Evolutionary conservation across 2,888 invertebrate species (phyloP).

Genomic region (Troides oblongomaculatus): DNA sequence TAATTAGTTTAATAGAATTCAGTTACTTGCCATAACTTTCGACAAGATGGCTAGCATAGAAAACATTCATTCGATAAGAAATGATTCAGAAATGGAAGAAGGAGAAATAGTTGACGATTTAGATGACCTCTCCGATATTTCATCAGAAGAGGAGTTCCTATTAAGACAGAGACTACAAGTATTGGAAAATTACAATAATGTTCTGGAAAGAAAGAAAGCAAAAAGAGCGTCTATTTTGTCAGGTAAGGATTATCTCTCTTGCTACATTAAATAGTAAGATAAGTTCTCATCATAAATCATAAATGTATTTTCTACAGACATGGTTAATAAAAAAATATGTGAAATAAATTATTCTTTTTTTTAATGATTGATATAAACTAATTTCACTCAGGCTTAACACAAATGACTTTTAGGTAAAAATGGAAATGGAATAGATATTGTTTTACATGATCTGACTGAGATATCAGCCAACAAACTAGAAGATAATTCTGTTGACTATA

Average conservation of each 20-base stretch:
- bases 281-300: background rate
- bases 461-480: conserved; percentile 60
- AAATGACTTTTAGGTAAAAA: conserved; percentile 45
- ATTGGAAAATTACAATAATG: conserved; percentile 73
- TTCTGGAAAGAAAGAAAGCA: conserved; percentile 72
- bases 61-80: conserved; percentile 47
- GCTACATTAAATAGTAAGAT: background rate
- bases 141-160: conserved; percentile 72
- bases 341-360: no score
- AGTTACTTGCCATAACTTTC: conserved; percentile 5
- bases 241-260: conserved; percentile 44
- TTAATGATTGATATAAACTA: background rate
- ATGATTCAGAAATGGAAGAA: conserved; percentile 73
- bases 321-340: no score
- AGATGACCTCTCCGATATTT: conserved; percentile 71
- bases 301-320: no score
- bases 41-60: conserved; percentile 55
- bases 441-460: conserved; percentile 54
- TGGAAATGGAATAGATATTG: conserved; percentile 41
- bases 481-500: conserved; percentile 40
- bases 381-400: conserved; percentile 12
- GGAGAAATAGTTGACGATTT: conserved; percentile 72
- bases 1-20: background rate
- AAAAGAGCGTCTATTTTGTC: conserved; percentile 52
- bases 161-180: conserved; percentile 68